A percentile compares a stretch with the other conserved stretches of the same genome.
Evolutionary conservation across 2,888 invertebrate genomes (phyloP).

Genomic region (Meloe dianella): DNA sequence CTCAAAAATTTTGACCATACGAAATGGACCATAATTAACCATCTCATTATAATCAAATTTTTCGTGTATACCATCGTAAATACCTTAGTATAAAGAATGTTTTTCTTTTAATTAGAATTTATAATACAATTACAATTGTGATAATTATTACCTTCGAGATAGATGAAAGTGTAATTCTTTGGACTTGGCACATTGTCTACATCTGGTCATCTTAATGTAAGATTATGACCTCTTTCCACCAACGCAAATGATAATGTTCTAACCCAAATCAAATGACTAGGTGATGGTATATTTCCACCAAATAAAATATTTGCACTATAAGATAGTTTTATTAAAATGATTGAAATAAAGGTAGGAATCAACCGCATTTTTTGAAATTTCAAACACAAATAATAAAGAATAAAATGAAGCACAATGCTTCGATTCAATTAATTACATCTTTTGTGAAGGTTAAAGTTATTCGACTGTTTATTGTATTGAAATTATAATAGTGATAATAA

Average conservation of each 20-base stretch:
- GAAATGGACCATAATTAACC: slow-evolving; percentile 11
- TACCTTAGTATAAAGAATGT: slow-evolving; percentile 5
- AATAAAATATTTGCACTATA: background rate
- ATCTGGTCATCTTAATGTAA: background rate
- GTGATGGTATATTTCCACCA: background rate
- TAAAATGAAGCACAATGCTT: background rate
- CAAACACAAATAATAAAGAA: background rate
- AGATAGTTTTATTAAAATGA: background rate
- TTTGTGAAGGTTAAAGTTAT: background rate
- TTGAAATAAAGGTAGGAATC: background rate
- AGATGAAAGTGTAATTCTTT: background rate
- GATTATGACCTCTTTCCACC: background rate
- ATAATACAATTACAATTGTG: too few relatives aligned
- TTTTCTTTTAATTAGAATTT: background rate
- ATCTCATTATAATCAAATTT: slow-evolving; percentile 16
- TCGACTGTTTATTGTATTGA: too few relatives aligned
- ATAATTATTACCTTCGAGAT: background rate
- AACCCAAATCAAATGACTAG: background rate
- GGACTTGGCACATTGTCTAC: background rate
- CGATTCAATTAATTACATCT: background rate
- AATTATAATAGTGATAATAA: too few relatives aligned
- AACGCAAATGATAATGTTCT: background rate
- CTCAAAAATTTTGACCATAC: slow-evolving; percentile 8
- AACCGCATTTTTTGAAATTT: background rate
- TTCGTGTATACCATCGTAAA: slow-evolving; percentile 15